Base-by-base conservation (phyloP, 1,140 invertebrate genomes). In the Marisa cornuarietis region DNA sequence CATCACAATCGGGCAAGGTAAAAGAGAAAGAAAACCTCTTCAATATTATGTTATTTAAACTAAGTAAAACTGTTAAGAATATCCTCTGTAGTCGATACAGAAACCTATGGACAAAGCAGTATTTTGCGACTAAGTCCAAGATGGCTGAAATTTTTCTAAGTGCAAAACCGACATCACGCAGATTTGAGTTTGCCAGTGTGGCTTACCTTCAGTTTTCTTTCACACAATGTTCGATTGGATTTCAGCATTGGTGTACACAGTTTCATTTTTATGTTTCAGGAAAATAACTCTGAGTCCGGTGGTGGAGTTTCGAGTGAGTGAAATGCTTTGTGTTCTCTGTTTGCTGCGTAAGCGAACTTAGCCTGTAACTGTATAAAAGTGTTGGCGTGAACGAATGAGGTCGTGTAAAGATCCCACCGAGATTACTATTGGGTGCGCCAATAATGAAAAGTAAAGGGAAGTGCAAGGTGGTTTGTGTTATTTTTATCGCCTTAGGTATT, bases 91-190 rank as follows among this genome's bases (percentile, higher is more conserved):
- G 65, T 74, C 72, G 73, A 52, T 72, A 26, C 71, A 26, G 24
- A n/a, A 66, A 62, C 68, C 22, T 26, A 73, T 51, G 63, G 74
- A 81, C 74, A 81, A 81, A 81, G 77, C 80, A 58, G 16, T 68
- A 26, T 76, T 72, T 78, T 69, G 69, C 63, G 74, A 51, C 77
- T 78, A 79, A 81, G 82, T 79, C 79, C 54, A 84, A 84, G 74
- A 84, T 84, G 83, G 83, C 83, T 77, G 79, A 80, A 84, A 73
- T 78, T 83, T 78, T 83, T 80, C 79, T 63, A 80, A 83, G 82
- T 83, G 66, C 75, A 52, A 73, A 81, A 73, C 61, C 61, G 22
- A 13, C 22, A 80, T 75, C 31, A 52, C 61, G 26, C 68, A n/a
- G 42, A 54, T n/a, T 74, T 73, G 31, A 72, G 49, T 51, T 24